phyloP scores from a whole-genome alignment of 1,140 invertebrate species.

The Macrobrachium rosenbergii region DNA sequence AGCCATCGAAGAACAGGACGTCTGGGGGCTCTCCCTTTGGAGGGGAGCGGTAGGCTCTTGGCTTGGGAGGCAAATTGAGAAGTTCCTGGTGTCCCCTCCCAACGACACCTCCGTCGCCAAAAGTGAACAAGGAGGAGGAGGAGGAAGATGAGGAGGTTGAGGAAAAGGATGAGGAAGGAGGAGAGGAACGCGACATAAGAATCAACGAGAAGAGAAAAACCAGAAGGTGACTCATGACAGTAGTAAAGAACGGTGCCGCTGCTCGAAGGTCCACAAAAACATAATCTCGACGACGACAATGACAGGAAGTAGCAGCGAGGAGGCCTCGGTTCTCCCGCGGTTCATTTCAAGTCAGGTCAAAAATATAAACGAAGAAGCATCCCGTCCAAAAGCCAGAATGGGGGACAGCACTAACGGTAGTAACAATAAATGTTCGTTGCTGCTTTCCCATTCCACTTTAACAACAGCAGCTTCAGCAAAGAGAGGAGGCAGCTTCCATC shows the following conservation, averaged over 20 bases:
- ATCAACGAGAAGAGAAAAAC: slow-evolving; percentile 40
- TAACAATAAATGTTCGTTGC: slow-evolving; percentile 16
- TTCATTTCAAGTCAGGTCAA: slow-evolving; percentile 53
- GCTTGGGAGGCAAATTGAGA: too few species aligned
- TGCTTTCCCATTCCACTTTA: background rate
- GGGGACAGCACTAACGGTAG: background rate
- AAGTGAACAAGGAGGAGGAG: too few species aligned
- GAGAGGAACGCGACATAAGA: slow-evolving; percentile 41
- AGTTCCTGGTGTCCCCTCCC: too few species aligned
- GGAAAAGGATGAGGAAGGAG: slow-evolving; percentile 21
- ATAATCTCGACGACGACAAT: slow-evolving; percentile 41
- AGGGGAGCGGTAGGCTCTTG: too few species aligned
- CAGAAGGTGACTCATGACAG: slow-evolving; percentile 58
- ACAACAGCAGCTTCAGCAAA: too few species aligned
- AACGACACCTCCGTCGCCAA: too few species aligned
- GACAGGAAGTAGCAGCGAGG: slow-evolving; percentile 16
- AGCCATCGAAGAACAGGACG: too few species aligned
- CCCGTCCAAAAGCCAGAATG: slow-evolving; percentile 14
- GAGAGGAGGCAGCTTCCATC: too few species aligned
- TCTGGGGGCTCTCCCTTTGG: too few species aligned
- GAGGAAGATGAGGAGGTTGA: background rate
- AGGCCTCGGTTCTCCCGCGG: slow-evolving; percentile 40
- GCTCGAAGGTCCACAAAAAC: slow-evolving; percentile 38
- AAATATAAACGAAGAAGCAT: slow-evolving; percentile 9
- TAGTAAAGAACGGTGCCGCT: slow-evolving; percentile 30